Percentiles rank a stretch among this genome's conserved stretches.
These are phyloP conservation scores for Notospermus geniculatus DNA, from an alignment of 1,140 invertebrate genomes.

Conservation along the genomic window DNA sequence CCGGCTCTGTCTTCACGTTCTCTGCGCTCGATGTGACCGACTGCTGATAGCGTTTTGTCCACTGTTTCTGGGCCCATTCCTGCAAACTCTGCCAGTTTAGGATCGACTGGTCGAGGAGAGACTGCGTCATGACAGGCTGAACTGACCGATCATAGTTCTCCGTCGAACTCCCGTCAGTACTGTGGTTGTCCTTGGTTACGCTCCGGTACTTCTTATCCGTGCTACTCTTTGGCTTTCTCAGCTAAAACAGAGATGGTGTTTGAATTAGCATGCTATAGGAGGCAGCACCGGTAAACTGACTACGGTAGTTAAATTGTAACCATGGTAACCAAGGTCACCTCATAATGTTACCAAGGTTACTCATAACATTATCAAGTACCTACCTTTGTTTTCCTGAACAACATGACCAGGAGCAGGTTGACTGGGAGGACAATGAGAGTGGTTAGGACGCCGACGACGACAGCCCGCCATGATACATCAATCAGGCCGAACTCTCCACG, in stretches of 20 bases:
- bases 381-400: conserved; percentile 51
- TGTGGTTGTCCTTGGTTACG: conserved; percentile 25
- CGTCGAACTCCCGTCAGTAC: conserved; percentile 15
- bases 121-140: conserved; percentile 45
- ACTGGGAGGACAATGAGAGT: conserved; percentile 41
- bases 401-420: conserved; percentile 38
- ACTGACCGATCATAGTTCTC: conserved; percentile 11
- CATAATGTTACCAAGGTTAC: too few species aligned
- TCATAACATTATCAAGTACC: not conserved
- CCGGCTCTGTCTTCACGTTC: conserved; percentile 25
- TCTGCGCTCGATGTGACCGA: conserved; percentile 24
- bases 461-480: conserved; percentile 44
- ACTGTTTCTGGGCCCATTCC: conserved; percentile 54
- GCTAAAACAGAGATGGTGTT: not conserved
- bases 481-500: conserved; percentile 51
- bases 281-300: too few species aligned
- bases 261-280: too few species aligned
- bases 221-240: conserved; percentile 21
- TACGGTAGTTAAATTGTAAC: too few species aligned
- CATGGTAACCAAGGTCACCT: too few species aligned
- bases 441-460: conserved; percentile 42
- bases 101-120: conserved; percentile 50
- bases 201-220: conserved; percentile 29
- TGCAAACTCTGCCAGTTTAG: conserved; percentile 53
- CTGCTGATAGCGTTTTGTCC: conserved; percentile 47